Base-by-base conservation (phyloP, 2,888 invertebrate genomes). In the Spialia ferax region DNA sequence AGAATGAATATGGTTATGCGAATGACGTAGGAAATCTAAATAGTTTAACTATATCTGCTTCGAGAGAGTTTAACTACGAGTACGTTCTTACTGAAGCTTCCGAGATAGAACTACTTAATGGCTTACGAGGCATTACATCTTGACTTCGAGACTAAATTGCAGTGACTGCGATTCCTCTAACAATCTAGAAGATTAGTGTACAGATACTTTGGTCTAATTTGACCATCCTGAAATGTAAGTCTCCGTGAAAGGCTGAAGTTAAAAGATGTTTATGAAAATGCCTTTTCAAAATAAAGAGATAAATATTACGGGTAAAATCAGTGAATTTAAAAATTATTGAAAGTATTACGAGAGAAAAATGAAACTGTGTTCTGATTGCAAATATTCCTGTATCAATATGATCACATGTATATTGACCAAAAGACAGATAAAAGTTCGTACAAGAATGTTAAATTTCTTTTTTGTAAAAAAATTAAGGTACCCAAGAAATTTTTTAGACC, bases 101-200 rank as follows among this genome's bases (percentile, higher is more conserved):
- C 18, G 15, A 60, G 60, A 60, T 60, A 60, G 45, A 22, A 45
- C 20, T 60, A 45, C 60, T 60, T 18, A 60, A 26, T 60, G 60
- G 60, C 60, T 60, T 60, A 60, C 60, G 60, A 29, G 45, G 60
- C 45, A 42, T 55, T 57, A 32, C 59, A 57, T 50, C 35, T 42
- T 59, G 35, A 57, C 56, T 56, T 56, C 23, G 22, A 60, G 60
- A 29, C 60, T 42, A 60, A 60, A 60, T 60, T 60, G 60, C 60
- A 45, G n/a, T n/a, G 56, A 56, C 32, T 35, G 56, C 35, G 11
- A 45, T 60, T 45, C 60, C 10, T 11, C 20, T 48, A 60, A 45
- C 45, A 60, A 42, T 57, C 57, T 42, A 22, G 38, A 22, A 45
- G 63, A 55, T 62, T 50, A 62, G 38, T 32, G 29, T 45, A 20